Evolutionary conservation across 1,140 invertebrate genomes (phyloP).

Genomic region (Megalonaias nervosa): DNA sequence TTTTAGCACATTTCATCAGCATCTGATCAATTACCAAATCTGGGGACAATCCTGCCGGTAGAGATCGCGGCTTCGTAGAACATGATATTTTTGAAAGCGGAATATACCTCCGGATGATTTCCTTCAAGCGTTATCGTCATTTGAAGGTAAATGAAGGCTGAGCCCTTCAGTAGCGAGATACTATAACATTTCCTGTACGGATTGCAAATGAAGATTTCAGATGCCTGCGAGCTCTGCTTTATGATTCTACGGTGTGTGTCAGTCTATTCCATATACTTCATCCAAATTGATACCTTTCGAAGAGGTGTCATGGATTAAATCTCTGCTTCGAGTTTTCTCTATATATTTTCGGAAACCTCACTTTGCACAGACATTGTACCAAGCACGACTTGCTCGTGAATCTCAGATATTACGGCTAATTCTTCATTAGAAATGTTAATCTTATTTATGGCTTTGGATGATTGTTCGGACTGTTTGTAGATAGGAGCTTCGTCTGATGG

Average conservation of each 20-base stretch:
- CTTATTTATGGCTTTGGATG: not conserved
- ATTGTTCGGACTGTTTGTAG: not conserved
- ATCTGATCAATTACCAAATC: constrained; percentile 62
- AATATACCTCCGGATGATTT: constrained; percentile 22
- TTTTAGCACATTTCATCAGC: constrained; percentile 53
- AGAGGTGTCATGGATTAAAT: not conserved
- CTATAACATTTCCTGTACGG: constrained; percentile 65
- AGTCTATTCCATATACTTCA: constrained; percentile 45
- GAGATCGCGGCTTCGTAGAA: constrained; percentile 21
- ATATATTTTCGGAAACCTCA: not conserved
- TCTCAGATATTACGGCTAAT: not conserved
- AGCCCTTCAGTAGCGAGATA: constrained; percentile 70
- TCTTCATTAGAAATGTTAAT: not conserved
- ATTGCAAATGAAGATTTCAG: constrained; percentile 38
- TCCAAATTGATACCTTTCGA: constrained; percentile 32
- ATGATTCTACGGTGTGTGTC: constrained; percentile 37
- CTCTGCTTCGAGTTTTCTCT: constrained; percentile 2
- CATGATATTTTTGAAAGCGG: constrained; percentile 50
- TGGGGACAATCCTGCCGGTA: constrained; percentile 18
- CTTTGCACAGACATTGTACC: not conserved
- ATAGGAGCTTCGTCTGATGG: not conserved
- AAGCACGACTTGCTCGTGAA: not conserved
- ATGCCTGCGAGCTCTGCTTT: constrained; percentile 49
- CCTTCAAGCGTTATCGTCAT: constrained; percentile 62
- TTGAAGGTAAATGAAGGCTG: constrained; percentile 71